Percentiles rank a stretch among this genome's conserved stretches.
Evolutionary conservation across 2,888 invertebrate species (phyloP).

Genomic region (Eupithecia pulchellata): DNA sequence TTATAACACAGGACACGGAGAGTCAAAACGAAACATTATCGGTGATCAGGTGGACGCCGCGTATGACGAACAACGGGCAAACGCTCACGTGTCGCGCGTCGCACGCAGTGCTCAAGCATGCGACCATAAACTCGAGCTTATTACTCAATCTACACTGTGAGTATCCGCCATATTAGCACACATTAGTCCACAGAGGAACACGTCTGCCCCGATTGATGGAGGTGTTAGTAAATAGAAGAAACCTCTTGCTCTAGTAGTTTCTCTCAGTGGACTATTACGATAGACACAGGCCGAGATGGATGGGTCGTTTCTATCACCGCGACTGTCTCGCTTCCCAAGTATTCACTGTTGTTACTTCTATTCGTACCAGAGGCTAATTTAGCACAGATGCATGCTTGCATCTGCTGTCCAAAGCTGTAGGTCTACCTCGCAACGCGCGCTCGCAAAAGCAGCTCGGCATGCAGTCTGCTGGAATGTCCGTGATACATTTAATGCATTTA

Average conservation of each 20-base stretch:
- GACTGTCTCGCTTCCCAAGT: not conserved
- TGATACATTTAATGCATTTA: no score
- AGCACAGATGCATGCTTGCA: not conserved
- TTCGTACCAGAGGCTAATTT: not conserved
- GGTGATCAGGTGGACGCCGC: conserved; percentile 90
- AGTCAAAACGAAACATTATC: conserved; percentile 94
- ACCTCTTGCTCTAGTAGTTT: no score
- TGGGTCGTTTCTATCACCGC: not conserved
- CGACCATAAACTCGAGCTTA: conserved; percentile 91
- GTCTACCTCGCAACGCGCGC: not conserved
- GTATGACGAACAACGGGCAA: conserved; percentile 91
- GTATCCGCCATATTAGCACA: no score
- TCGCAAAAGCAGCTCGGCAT: not conserved
- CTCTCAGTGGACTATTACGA: no score
- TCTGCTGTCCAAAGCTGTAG: not conserved
- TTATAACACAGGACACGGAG: conserved; percentile 87
- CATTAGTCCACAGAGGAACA: no score
- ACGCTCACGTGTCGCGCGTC: conserved; percentile 92
- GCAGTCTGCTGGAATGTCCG: not conserved
- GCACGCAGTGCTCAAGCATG: conserved; percentile 90
- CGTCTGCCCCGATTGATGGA: no score
- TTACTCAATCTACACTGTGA: conserved; percentile 95
- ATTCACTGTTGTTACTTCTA: not conserved
- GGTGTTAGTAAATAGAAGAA: no score
- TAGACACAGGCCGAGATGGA: no score